Evolutionary conservation across 2,888 invertebrate genomes (phyloP).

Genomic region (Gari tellinella): DNA sequence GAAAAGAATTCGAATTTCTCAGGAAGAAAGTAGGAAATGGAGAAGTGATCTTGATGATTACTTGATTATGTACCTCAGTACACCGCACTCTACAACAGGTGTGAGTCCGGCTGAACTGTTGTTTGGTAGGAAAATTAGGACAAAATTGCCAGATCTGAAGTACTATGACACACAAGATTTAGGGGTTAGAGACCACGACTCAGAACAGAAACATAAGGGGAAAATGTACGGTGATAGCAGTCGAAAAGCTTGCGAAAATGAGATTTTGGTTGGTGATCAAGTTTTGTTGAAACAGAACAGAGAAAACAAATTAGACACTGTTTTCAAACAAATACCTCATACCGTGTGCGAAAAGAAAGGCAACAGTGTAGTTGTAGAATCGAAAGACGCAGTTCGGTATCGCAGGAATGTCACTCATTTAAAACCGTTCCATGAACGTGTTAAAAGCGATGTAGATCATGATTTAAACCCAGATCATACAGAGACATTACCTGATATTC

Average conservation of each 20-base stretch:
- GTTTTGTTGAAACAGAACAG: constrained; percentile 24
- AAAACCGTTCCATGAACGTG: no score
- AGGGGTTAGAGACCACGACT: constrained; percentile 30
- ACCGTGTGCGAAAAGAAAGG: no score
- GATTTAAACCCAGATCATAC: no score
- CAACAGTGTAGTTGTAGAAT: no score
- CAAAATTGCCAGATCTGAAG: constrained; percentile 43
- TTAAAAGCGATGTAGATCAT: no score
- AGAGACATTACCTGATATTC: no score
- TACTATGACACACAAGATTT: constrained; percentile 1
- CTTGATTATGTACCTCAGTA: constrained; percentile 47
- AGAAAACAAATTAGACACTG: constrained; percentile 8
- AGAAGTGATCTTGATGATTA: constrained; percentile 42
- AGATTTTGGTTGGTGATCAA: constrained; percentile 30
- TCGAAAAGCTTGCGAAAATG: constrained; percentile 12
- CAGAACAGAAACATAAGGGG: constrained; percentile 10
- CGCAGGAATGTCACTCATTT: no score
- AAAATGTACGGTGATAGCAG: constrained; percentile 29
- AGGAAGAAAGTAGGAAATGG: constrained; percentile 35
- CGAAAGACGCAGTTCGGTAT: no score
- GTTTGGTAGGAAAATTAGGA: constrained; percentile 42
- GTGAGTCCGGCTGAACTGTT: no score
- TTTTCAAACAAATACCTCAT: no score
- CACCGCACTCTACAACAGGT: constrained; percentile 56
- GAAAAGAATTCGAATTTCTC: constrained; percentile 52